Evolutionary conservation across 1,140 invertebrate genomes (phyloP).

Genomic region (Trialeurodes vaporariorum): DNA sequence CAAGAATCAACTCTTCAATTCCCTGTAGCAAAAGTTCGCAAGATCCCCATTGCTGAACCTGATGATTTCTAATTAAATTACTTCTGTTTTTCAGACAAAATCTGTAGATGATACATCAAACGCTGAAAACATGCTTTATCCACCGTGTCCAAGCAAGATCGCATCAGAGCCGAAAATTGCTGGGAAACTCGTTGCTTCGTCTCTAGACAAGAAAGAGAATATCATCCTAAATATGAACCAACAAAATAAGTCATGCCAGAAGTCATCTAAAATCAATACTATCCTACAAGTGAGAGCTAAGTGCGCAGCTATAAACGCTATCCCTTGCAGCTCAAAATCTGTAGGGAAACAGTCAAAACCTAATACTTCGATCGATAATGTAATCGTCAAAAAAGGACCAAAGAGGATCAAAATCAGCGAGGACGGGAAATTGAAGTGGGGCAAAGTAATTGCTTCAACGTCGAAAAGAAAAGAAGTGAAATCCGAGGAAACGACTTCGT

Average conservation of each 20-base stretch:
- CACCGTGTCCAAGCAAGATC: background rate
- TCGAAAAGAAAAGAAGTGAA: background rate
- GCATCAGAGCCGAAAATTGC: background rate
- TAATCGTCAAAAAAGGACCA: background rate
- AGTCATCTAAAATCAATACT: background rate
- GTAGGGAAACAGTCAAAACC: background rate
- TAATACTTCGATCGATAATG: background rate
- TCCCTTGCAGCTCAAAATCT: background rate
- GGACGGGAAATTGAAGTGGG: background rate
- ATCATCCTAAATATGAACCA: background rate
- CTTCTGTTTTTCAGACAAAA: background rate
- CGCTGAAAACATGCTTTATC: background rate
- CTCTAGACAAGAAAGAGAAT: background rate
- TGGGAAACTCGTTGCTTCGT: background rate
- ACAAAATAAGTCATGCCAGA: background rate
- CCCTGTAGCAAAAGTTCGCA: too few relatives aligned
- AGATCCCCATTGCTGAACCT: too few relatives aligned
- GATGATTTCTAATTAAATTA: too few relatives aligned
- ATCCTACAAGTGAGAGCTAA: background rate
- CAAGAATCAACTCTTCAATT: too few relatives aligned
- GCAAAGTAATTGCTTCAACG: background rate
- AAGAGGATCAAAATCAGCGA: background rate
- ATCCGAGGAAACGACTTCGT: background rate
- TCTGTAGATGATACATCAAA: background rate
- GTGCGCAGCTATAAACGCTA: background rate